Evolutionary conservation across 2,113 vertebrate species (phyloP).

Genomic region (Muntiacus muntjak): DNA sequence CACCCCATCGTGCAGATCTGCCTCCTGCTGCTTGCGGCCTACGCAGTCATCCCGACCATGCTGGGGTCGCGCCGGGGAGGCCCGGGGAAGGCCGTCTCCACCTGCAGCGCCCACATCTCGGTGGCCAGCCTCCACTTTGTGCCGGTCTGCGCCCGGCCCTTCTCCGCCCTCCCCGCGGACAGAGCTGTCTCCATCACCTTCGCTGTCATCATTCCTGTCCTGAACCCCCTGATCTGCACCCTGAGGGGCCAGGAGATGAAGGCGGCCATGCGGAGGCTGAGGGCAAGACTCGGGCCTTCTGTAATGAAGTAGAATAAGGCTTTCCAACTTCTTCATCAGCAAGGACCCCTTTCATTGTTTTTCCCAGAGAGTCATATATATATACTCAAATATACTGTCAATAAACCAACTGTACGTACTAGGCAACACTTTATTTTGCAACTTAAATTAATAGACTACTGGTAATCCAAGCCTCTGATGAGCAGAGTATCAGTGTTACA

Average conservation of each 20-base stretch:
- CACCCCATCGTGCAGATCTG: conserved; percentile 60
- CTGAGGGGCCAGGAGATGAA: conserved; percentile 72
- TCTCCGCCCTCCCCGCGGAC: conserved; percentile 56
- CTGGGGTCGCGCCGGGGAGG: background rate
- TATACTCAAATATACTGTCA: background rate
- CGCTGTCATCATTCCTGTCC: conserved; percentile 64
- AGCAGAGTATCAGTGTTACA: background rate
- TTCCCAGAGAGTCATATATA: background rate
- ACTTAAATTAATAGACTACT: background rate
- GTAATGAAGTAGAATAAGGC: background rate
- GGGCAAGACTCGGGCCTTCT: background rate
- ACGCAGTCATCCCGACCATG: background rate
- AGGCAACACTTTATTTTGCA: background rate
- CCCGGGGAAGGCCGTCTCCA: conserved; percentile 65
- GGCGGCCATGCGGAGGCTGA: conserved; percentile 26
- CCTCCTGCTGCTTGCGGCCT: conserved; percentile 61
- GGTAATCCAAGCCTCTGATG: background rate
- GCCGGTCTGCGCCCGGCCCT: conserved; percentile 66
- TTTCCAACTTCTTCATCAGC: background rate
- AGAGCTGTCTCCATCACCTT: conserved; percentile 60
- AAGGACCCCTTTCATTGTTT: background rate
- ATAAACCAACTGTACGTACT: background rate
- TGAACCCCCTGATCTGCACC: conserved; percentile 70
- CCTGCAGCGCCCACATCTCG: conserved; percentile 68
- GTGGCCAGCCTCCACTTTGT: conserved; percentile 68